A percentile compares a stretch with the other conserved stretches of the same genome.
Evolutionary conservation across 53 echinoderm and acorn worm genomes (phyloP).

Genomic region (Zoroaster sp.): DNA sequence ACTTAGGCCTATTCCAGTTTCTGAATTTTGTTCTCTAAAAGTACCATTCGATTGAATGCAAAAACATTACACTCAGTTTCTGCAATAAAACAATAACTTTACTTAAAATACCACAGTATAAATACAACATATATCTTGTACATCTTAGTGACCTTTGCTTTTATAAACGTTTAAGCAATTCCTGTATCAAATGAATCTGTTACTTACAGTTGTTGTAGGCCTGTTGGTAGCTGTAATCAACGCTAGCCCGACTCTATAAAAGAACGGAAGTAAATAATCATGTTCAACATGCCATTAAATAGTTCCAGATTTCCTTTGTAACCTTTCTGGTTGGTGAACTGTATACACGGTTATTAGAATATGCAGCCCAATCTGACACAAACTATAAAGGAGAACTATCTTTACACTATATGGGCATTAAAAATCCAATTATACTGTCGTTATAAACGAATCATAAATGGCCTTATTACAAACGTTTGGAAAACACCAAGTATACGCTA

Average conservation of each 20-base stretch:
- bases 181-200: background rate
- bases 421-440: no score
- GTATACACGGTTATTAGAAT: background rate
- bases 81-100: no score
- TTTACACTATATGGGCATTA: no score
- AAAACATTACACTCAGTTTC: no score
- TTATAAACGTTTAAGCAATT: background rate
- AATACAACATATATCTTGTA: no score
- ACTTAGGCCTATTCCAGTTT: no score
- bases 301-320: background rate
- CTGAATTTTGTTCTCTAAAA: no score
- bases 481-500: no score
- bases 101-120: no score
- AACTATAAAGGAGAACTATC: background rate
- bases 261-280: background rate
- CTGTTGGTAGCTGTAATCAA: background rate
- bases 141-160: background rate
- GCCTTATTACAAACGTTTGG: no score
- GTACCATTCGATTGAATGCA: no score
- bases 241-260: background rate
- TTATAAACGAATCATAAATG: no score
- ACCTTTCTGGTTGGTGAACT: background rate
- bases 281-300: background rate
- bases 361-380: background rate
- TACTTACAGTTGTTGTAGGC: slow-evolving; percentile 30